These are phyloP conservation scores for Cheirogaleus major DNA, from an alignment of 2,797 vertebrate species.

Conservation along the genomic window DNA sequence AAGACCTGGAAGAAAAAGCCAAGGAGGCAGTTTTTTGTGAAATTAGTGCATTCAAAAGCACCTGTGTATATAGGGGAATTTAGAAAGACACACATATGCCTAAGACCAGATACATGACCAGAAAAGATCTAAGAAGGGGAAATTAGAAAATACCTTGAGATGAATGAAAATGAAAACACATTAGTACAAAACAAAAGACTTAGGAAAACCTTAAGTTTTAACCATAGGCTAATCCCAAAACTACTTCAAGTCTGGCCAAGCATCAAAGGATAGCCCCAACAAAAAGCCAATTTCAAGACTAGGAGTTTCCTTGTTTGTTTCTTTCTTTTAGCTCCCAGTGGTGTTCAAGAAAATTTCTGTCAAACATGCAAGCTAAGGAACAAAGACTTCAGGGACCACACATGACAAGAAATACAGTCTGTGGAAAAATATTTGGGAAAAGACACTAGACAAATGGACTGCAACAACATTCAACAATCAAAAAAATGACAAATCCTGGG, in stretches of 20 bases:
- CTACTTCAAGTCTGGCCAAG: neutral
- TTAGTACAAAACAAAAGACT: neutral
- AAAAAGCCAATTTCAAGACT: neutral
- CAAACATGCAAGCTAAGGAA: neutral
- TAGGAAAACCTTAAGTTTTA: neutral
- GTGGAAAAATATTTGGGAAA: neutral
- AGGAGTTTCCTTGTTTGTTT: neutral
- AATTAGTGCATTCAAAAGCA: neutral
- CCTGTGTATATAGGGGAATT: neutral
- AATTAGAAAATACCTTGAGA: constrained; percentile 1
- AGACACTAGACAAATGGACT: neutral
- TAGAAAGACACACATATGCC: neutral
- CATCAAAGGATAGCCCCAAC: neutral
- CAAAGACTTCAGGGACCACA: neutral
- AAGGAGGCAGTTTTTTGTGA: neutral
- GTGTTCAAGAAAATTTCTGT: neutral
- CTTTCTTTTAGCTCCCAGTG: neutral
- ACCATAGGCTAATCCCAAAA: neutral
- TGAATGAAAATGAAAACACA: neutral
- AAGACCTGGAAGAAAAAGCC: neutral
- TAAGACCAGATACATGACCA: neutral
- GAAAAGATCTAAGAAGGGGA: neutral
- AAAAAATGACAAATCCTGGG: neutral
- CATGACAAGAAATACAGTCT: neutral
- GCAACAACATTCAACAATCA: neutral